phyloP scores from a whole-genome alignment of 2,113 vertebrate genomes.

The Ctenodactylus gundi region DNA sequence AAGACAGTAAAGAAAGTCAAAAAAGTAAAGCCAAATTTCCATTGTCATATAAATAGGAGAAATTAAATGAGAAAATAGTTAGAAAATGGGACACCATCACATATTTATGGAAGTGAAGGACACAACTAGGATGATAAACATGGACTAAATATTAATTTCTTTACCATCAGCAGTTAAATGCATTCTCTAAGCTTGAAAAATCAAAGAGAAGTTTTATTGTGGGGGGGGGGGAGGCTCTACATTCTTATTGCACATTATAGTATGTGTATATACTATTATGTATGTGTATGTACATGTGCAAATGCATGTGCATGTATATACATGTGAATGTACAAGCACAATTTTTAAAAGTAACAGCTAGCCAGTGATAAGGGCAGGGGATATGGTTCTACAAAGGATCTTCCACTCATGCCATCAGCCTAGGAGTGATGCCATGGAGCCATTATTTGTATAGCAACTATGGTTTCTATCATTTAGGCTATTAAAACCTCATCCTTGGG shows the following conservation, averaged over 20 bases:
- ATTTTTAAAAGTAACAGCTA: background rate
- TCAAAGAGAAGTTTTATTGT: background rate
- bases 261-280: background rate
- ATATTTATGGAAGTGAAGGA: background rate
- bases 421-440: background rate
- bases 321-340: background rate
- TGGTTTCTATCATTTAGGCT: background rate
- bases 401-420: background rate
- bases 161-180: background rate
- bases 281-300: background rate
- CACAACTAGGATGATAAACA: background rate
- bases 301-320: background rate
- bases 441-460: background rate
- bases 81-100: background rate
- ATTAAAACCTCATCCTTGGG: background rate
- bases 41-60: background rate
- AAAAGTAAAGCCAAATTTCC: too few species aligned
- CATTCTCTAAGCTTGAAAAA: background rate
- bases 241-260: background rate
- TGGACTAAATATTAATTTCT: background rate
- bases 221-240: background rate
- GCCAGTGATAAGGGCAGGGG: background rate
- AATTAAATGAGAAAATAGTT: background rate
- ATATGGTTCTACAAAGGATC: background rate
- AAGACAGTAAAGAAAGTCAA: fast-evolving